These are phyloP conservation scores for Lanistes nyassanus DNA, from an alignment of 1,140 invertebrate genomes.

Conservation along the genomic window DNA sequence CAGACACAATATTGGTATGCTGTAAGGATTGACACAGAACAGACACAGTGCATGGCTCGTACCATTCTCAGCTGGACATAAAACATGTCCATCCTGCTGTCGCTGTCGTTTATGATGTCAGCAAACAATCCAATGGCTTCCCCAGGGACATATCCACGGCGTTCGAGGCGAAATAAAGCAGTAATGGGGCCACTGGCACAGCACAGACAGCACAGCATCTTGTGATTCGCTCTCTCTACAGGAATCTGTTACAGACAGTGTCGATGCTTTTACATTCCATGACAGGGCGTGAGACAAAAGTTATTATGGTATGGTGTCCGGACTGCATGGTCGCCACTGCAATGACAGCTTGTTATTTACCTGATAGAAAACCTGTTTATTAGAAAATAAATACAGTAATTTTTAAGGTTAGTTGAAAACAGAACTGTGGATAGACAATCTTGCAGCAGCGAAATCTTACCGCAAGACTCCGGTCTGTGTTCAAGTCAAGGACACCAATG, in stretches of 20 bases:
- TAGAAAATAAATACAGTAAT: neutral
- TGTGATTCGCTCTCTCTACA: slow-evolving; percentile 32
- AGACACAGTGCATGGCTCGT: too few relatives aligned
- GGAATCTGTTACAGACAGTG: slow-evolving; percentile 33
- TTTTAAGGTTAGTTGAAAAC: neutral
- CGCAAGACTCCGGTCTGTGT: slow-evolving; percentile 34
- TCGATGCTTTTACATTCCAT: neutral
- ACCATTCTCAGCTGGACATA: slow-evolving; percentile 32
- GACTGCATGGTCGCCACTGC: too few relatives aligned
- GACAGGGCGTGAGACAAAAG: too few relatives aligned
- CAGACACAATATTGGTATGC: too few relatives aligned
- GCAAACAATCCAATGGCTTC: slow-evolving; percentile 40
- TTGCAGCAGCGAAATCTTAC: slow-evolving; percentile 21
- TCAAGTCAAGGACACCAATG: slow-evolving; percentile 54
- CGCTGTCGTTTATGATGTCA: slow-evolving; percentile 42
- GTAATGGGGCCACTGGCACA: slow-evolving; percentile 56
- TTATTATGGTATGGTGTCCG: too few relatives aligned
- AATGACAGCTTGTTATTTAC: too few relatives aligned
- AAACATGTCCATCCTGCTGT: slow-evolving; percentile 37
- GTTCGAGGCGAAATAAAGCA: slow-evolving; percentile 37
- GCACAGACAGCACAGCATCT: slow-evolving; percentile 53
- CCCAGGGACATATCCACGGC: slow-evolving; percentile 48
- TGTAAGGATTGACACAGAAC: too few relatives aligned
- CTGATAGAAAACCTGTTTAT: too few relatives aligned
- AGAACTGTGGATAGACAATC: neutral